phyloP scores from a whole-genome alignment of 1,140 invertebrate genomes.

The Lucilia sericata region DNA sequence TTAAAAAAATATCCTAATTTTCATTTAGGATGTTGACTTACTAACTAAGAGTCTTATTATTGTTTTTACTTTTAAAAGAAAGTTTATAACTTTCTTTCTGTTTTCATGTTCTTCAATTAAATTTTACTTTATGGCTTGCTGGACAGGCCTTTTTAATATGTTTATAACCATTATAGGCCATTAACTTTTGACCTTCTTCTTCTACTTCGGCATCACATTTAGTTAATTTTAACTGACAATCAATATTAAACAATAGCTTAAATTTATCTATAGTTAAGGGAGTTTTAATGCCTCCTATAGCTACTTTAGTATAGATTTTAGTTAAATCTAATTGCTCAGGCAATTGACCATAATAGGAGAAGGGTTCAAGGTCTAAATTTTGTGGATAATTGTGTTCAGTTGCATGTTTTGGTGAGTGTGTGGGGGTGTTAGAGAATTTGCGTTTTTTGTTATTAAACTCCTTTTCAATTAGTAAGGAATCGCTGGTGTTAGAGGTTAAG shows the following conservation, averaged over 20 bases:
- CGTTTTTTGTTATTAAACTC: not conserved
- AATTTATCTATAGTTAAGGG: conserved; percentile 45
- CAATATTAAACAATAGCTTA: conserved; percentile 46
- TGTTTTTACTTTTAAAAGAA: not conserved
- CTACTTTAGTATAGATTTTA: conserved; percentile 45
- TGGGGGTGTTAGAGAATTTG: not conserved
- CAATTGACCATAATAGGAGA: conserved; percentile 45
- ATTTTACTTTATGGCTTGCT: conserved; percentile 46
- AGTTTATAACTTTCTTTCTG: not conserved
- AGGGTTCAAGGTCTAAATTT: conserved; percentile 37
- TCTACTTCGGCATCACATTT: not conserved
- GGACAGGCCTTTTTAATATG: conserved; percentile 47
- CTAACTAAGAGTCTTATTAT: not conserved
- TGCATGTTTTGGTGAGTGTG: not conserved
- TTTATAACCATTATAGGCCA: conserved; percentile 32
- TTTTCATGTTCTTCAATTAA: not conserved
- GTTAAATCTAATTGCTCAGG: conserved; percentile 42
- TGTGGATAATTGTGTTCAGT: not conserved
- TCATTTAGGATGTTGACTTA: not conserved
- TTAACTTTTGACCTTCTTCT: not conserved
- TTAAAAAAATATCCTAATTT: not conserved
- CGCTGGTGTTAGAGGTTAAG: not conserved
- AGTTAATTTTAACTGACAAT: conserved; percentile 31
- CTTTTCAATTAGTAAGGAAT: conserved; percentile 16
- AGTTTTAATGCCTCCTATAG: conserved; percentile 44